These are phyloP conservation scores for Metalampra italica DNA, from an alignment of 2,888 invertebrate species.

Conservation along the genomic window DNA sequence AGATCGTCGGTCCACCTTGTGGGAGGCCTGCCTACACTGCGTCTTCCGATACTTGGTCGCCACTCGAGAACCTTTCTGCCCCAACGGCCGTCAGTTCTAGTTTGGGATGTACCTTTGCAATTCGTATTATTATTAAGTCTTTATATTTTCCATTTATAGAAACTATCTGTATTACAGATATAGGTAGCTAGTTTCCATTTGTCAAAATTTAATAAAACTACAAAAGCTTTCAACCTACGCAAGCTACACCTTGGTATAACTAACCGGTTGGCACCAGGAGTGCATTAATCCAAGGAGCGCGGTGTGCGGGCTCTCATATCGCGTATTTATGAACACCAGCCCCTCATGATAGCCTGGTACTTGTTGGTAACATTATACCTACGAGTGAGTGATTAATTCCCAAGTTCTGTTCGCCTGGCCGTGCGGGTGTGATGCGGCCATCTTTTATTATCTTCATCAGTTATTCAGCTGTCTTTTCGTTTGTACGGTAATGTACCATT, in stretches of 20 bases:
- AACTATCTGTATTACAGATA: no score
- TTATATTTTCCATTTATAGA: no score
- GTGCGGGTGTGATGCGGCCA: conserved; percentile 25
- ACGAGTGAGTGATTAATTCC: conserved; percentile 54
- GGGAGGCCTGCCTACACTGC: no score
- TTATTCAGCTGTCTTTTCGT: conserved; percentile 7
- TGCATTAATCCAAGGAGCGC: conserved; percentile 61
- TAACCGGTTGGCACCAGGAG: conserved; percentile 40
- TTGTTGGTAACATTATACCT: conserved; percentile 56
- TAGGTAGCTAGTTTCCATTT: neutral
- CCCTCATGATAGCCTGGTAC: conserved; percentile 56
- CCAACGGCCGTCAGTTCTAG: no score
- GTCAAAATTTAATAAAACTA: neutral
- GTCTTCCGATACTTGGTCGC: no score
- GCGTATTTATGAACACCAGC: conserved; percentile 67
- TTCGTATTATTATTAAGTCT: no score
- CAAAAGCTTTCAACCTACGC: conserved; percentile 19
- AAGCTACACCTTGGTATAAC: conserved; percentile 42
- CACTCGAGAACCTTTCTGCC: no score
- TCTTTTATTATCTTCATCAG: conserved; percentile 20
- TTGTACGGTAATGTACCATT: neutral
- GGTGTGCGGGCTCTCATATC: conserved; percentile 69
- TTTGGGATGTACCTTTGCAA: no score
- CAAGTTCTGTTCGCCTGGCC: conserved; percentile 35
- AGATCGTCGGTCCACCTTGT: no score